phyloP scores from a whole-genome alignment of 1,140 invertebrate species.

The Periplaneta americana region DNA sequence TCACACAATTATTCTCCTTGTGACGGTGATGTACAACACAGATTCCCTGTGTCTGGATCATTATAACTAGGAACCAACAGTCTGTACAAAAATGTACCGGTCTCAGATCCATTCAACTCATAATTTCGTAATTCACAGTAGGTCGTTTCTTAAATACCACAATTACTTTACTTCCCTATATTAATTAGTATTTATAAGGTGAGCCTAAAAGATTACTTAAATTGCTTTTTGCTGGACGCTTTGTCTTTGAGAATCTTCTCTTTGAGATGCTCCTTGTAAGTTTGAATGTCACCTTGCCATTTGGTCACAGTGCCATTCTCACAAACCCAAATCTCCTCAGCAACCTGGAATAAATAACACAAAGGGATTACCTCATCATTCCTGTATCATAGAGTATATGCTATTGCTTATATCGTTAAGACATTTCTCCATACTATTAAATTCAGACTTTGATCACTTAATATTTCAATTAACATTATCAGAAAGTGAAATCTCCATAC shows the following conservation, averaged over 20 bases:
- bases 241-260: slow-evolving; percentile 70
- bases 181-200: not conserved
- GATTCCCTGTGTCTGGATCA: not conserved
- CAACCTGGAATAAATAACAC: slow-evolving; percentile 71
- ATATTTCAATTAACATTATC: no score
- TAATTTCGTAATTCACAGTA: not conserved
- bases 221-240: slow-evolving; percentile 9
- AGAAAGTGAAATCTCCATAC: no score
- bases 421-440: no score
- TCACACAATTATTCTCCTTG: not conserved
- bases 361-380: no score
- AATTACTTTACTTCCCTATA: not conserved
- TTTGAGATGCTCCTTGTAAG: slow-evolving; percentile 94
- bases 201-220: not conserved
- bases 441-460: no score
- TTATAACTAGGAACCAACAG: not conserved
- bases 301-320: slow-evolving; percentile 94
- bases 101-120: not conserved
- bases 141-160: not conserved
- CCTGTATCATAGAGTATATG: no score
- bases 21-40: not conserved
- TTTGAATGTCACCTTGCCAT: slow-evolving; percentile 93
- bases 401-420: no score
- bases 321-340: slow-evolving; percentile 99
- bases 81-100: not conserved